Conservation (phyloP, 2,113 vertebrate genomes). For the Pholis gunnellus region DNA sequence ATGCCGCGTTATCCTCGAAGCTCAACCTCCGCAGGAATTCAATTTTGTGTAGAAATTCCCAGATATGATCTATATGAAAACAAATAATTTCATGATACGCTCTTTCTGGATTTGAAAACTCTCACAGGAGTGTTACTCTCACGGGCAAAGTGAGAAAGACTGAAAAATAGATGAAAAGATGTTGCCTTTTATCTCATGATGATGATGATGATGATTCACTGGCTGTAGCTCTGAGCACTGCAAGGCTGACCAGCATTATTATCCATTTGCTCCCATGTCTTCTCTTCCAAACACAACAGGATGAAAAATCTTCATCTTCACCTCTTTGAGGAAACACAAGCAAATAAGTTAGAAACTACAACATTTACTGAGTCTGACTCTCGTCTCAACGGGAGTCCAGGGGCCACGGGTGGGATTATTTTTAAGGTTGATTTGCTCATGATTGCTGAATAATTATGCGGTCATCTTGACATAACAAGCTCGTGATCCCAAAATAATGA, state of each 20-base stretch:
- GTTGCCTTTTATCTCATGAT: slow-evolving; percentile 67
- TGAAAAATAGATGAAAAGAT: slow-evolving; percentile 63
- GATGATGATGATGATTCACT: slow-evolving; percentile 61
- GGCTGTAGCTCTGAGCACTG: slow-evolving; percentile 59
- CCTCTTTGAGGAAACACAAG: slow-evolving; percentile 32
- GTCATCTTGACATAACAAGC: slow-evolving; percentile 23
- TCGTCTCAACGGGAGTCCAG: slow-evolving; percentile 2
- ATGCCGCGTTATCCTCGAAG: slow-evolving; percentile 46
- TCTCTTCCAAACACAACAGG: slow-evolving; percentile 30
- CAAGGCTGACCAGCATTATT: slow-evolving; percentile 60
- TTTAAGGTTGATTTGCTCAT: slow-evolving; percentile 31
- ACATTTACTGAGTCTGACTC: slow-evolving; percentile 33
- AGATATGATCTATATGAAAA: slow-evolving; percentile 62
- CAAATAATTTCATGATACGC: slow-evolving; percentile 51
- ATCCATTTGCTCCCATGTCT: slow-evolving; percentile 54
- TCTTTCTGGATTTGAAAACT: slow-evolving; percentile 50
- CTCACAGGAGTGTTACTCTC: slow-evolving; percentile 34
- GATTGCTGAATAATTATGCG: slow-evolving; percentile 36
- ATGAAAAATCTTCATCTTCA: slow-evolving; percentile 42
- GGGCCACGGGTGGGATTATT: not conserved
- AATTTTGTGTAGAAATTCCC: slow-evolving; percentile 42
- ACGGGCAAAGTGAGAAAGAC: slow-evolving; percentile 46
- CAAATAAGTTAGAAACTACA: slow-evolving; percentile 39
- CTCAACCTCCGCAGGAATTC: slow-evolving; percentile 53
- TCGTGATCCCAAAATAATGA: not conserved